A percentile compares a stretch with the other conserved stretches of the same genome.
Conservation (phyloP, 2,797 vertebrate species). For the Sebastes matsubarae region DNA sequence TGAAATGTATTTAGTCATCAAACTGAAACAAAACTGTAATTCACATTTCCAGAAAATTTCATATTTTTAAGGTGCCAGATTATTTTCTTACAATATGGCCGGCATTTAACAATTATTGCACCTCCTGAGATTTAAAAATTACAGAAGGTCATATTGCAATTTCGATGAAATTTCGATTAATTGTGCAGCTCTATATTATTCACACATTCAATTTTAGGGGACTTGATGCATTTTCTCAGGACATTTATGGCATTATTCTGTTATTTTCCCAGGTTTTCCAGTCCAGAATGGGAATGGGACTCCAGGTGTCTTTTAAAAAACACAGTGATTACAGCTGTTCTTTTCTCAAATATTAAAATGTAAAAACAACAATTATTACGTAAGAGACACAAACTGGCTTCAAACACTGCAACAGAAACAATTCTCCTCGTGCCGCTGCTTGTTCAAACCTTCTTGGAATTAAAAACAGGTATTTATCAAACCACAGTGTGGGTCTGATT, state of each 20-base stretch:
- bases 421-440: not conserved
- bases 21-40: too few relatives aligned
- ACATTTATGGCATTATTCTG: not conserved
- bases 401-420: not conserved
- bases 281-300: too few relatives aligned
- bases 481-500: not conserved
- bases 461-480: constrained; percentile 3
- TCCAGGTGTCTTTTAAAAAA: not conserved
- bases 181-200: too few relatives aligned
- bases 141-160: too few relatives aligned
- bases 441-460: not conserved
- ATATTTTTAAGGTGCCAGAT: too few relatives aligned
- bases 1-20: too few relatives aligned
- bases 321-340: not conserved
- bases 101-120: too few relatives aligned
- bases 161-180: too few relatives aligned
- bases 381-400: not conserved
- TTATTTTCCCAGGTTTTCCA: not conserved
- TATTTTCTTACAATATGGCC: too few relatives aligned
- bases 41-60: too few relatives aligned
- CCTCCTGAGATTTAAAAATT: too few relatives aligned
- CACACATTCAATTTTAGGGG: not conserved
- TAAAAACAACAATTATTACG: not conserved
- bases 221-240: not conserved
- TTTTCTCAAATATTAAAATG: not conserved